These are phyloP conservation scores for Philopotamus ludificatus DNA, from an alignment of 1,140 invertebrate species.

Conservation along the genomic window DNA sequence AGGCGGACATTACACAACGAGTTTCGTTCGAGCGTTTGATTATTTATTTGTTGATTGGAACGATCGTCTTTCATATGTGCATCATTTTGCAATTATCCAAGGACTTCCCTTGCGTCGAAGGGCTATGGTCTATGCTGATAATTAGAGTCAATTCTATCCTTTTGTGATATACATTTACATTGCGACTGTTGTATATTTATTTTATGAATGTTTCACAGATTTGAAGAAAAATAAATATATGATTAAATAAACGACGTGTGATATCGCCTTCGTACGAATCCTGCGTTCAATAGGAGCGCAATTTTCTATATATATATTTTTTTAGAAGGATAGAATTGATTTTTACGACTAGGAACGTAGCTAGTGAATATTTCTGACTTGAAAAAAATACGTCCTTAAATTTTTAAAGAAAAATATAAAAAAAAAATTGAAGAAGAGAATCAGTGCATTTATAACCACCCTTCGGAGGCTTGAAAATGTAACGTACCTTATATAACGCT, in stretches of 20 bases:
- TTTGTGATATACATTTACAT: too few species aligned
- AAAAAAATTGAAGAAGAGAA: too few species aligned
- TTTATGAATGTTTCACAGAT: too few species aligned
- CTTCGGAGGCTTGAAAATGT: constrained; percentile 27
- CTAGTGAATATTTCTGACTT: constrained; percentile 40
- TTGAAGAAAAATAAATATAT: too few species aligned
- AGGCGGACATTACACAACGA: neutral
- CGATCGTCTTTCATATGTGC: constrained; percentile 20
- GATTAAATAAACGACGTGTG: too few species aligned
- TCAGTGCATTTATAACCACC: constrained; percentile 29
- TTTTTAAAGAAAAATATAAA: too few species aligned
- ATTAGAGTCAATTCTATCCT: too few species aligned
- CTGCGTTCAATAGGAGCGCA: too few species aligned
- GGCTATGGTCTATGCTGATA: constrained; percentile 25
- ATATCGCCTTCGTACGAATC: too few species aligned
- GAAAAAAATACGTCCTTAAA: constrained; percentile 41
- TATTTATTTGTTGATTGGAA: neutral
- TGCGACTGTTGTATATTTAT: too few species aligned
- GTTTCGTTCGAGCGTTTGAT: neutral
- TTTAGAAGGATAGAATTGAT: too few species aligned
- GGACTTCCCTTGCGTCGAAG: constrained; percentile 28
- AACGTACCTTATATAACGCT: constrained; percentile 34
- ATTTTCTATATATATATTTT: too few species aligned
- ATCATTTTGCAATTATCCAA: constrained; percentile 16
- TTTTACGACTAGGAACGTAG: constrained; percentile 15